These are phyloP conservation scores for Ptychodera flava DNA, from an alignment of 35 echinoderm and acorn worm species.

Conservation along the genomic window DNA sequence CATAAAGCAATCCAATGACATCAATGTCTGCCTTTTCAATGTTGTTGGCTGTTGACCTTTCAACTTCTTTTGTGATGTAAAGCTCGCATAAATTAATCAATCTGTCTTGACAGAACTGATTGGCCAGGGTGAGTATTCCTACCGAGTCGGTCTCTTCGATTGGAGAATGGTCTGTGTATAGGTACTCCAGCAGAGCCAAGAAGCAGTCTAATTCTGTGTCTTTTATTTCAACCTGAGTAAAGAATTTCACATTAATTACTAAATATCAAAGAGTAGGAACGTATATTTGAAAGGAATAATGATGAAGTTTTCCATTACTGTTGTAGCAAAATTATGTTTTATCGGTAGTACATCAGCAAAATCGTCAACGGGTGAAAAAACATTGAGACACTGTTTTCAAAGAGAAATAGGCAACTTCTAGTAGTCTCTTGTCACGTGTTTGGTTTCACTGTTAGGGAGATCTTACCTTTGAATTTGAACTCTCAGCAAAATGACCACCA, in stretches of 20 bases:
- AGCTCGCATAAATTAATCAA: constrained; percentile 70
- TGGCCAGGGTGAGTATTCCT: constrained; percentile 40
- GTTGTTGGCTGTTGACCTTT: constrained; percentile 20
- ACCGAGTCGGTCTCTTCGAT: constrained; percentile 58
- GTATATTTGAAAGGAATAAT: too few relatives aligned
- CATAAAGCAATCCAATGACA: constrained; percentile 45
- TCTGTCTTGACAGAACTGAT: constrained; percentile 43
- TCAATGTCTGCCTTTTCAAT: constrained; percentile 74
- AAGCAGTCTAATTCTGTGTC: constrained; percentile 54
- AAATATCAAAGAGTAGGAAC: not conserved
- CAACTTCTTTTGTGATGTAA: constrained; percentile 76
- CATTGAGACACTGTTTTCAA: too few relatives aligned
- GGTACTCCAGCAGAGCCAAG: constrained; percentile 57
- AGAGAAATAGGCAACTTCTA: too few relatives aligned
- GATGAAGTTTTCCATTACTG: too few relatives aligned
- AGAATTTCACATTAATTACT: not conserved
- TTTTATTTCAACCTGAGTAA: constrained; percentile 31
- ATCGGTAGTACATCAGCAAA: too few relatives aligned
- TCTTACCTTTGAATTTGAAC: constrained; percentile 43
- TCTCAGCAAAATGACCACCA: constrained; percentile 64
- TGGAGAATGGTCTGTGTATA: constrained; percentile 79
- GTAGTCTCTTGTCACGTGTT: too few relatives aligned
- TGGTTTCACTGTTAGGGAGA: too few relatives aligned
- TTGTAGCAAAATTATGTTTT: too few relatives aligned
- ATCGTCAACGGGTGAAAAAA: too few relatives aligned